Conservation (phyloP, 2,113 vertebrate species). For the Pseudorhombus dupliciocellatus region DNA sequence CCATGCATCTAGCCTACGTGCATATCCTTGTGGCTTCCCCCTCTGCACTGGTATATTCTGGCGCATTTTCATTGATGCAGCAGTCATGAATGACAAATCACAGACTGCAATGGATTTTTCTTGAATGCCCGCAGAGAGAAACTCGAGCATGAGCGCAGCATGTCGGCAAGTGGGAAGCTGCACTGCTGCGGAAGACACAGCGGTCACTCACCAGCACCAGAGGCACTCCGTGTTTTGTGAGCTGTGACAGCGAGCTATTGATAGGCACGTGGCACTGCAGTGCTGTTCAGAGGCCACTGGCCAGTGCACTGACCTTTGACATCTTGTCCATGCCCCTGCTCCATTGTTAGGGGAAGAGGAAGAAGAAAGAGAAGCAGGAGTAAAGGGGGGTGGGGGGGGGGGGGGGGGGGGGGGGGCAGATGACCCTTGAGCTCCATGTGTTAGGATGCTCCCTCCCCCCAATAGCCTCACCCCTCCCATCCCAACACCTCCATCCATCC, state of each 20-base stretch:
- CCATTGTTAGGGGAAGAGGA: constrained; percentile 57
- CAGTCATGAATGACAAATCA: constrained; percentile 41
- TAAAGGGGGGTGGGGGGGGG: constrained; percentile 47
- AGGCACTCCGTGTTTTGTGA: constrained; percentile 66
- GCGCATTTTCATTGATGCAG: constrained; percentile 18
- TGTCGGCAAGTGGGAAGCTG: constrained; percentile 17
- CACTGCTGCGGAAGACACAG: constrained; percentile 41
- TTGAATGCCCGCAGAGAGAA: constrained; percentile 35
- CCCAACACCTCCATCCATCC: constrained; percentile 64
- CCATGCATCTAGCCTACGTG: neutral
- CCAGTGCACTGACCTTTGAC: constrained; percentile 77
- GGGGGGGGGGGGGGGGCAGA: constrained; percentile 56
- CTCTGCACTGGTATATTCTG: constrained; percentile 1
- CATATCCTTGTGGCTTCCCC: constrained; percentile 5
- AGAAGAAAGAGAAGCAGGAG: constrained; percentile 43
- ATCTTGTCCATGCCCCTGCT: constrained; percentile 36
- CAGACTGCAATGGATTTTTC: constrained; percentile 31
- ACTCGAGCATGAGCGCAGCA: constrained; percentile 33
- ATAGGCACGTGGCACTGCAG: constrained; percentile 71
- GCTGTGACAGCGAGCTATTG: constrained; percentile 74
- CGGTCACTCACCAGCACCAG: constrained; percentile 45
- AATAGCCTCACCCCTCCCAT: constrained; percentile 60
- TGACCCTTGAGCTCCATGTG: constrained; percentile 67
- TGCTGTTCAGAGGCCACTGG: constrained; percentile 64
- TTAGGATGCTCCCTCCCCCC: constrained; percentile 64